Conservation (phyloP, 2,113 vertebrate genomes). For the Oenanthe melanoleuca region DNA sequence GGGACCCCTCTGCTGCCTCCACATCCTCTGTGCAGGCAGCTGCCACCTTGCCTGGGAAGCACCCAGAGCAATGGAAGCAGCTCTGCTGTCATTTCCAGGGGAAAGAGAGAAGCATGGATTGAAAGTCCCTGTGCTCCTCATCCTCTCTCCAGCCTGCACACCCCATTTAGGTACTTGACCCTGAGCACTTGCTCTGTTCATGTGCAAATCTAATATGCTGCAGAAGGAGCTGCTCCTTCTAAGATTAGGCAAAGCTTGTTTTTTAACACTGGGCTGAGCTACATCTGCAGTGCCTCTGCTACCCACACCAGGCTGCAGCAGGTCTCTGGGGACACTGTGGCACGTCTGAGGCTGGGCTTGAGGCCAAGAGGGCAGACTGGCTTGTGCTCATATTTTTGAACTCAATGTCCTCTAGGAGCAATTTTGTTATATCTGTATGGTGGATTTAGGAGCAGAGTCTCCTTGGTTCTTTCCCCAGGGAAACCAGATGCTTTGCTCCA, state of each 20-base stretch:
- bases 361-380: neutral
- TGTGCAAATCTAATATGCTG: neutral
- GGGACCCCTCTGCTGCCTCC: neutral
- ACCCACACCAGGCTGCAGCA: neutral
- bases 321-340: neutral
- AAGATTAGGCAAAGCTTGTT: neutral
- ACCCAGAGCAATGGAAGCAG: neutral
- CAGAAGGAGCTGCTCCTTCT: neutral
- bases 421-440: neutral
- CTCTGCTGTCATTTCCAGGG: neutral
- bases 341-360: neutral
- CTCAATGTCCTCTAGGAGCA: neutral
- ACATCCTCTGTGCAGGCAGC: fast-evolving
- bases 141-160: neutral
- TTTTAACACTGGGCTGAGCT: neutral
- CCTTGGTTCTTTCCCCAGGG: neutral
- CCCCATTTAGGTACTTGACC: neutral
- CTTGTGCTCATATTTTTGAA: fast-evolving
- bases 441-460: neutral
- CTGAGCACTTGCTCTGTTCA: neutral
- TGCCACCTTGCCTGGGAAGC: neutral
- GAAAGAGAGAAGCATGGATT: neutral
- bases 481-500: neutral
- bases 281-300: neutral
- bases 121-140: neutral